Percentiles rank a stretch among this genome's conserved stretches.
Evolutionary conservation across 2,113 vertebrate genomes (phyloP).

Genomic region (Passer montanus): DNA sequence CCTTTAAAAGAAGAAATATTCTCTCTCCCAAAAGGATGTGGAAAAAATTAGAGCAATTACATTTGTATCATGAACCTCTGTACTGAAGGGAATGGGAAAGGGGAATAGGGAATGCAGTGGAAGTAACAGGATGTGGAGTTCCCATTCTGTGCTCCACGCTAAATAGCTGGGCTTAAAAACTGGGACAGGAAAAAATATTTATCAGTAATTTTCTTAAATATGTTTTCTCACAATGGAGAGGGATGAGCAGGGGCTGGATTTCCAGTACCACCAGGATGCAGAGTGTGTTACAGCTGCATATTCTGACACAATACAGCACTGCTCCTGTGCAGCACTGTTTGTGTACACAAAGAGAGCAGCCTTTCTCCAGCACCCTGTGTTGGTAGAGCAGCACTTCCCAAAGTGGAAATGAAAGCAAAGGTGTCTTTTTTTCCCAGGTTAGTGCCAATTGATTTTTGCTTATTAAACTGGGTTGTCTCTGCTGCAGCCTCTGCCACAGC

Average conservation of each 20-base stretch:
- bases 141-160: not conserved
- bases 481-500: not conserved
- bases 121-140: conserved; percentile 3
- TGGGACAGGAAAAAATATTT: not conserved
- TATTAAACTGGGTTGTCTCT: conserved; percentile 1
- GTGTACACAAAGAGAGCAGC: not conserved
- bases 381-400: not conserved
- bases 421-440: not conserved
- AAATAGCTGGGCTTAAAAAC: conserved; percentile 29
- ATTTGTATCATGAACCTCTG: conserved; percentile 61
- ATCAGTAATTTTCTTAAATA: not conserved
- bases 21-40: conserved; percentile 58
- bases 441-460: conserved; percentile 23
- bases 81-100: conserved; percentile 46
- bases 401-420: not conserved
- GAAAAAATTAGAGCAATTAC: conserved; percentile 71
- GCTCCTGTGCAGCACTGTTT: not conserved
- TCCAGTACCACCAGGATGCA: not conserved
- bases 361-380: not conserved
- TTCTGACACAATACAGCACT: not conserved
- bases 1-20: conserved; percentile 67
- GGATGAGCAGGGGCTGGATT: not conserved
- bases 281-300: not conserved
- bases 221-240: not conserved
- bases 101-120: not conserved